Base-by-base conservation (phyloP, 2,888 invertebrate species). In the Amiota mariae region DNA sequence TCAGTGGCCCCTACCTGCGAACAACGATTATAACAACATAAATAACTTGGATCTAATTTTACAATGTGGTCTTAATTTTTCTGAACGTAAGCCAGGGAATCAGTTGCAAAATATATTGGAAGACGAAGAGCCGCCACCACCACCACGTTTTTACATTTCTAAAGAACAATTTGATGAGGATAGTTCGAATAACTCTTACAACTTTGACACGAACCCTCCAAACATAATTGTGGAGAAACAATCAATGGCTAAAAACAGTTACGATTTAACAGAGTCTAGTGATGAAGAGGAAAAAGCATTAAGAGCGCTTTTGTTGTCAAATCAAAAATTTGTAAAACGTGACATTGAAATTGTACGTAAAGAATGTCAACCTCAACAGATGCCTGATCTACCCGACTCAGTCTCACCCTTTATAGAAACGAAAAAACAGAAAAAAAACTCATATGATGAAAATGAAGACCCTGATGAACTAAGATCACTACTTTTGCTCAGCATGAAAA, bases 251-350 rank as follows among this genome's bases (percentile, higher is more conserved):
- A 84, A 82, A 18, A 84, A 78, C 49, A 83, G 76, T 0, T 75
- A 77, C 12, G 76, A 66, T 11, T 54, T 56, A 18, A 24, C 64
- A 0, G 78, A 79, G 0, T 77, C 83, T 4, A 83, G 82, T 63
- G 84, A 84, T 8, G 85, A 82, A 47, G 89, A 90, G 73, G 90
- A 87, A 56, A 79, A 82, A 1, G 89, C 88, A 0, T 75, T 90
- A 74, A 82, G 90, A 70, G 85, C 88, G 15, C 74, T 90, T 49
- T 74, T 90, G 0, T 74, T 90, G 11, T 81, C 90, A 2, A 88
- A 85, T 71, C 77, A 81, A 13, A 81, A 80, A 18, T 73, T 81
- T 8, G 72, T 81, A 67, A 82, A 85, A 81, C 63, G 74, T 75
- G n/a, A 74, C 0, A 57, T 15, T 11, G 15, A 18, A 18, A n/a